Evolutionary conservation across 2,888 invertebrate genomes (phyloP), one percentile per base, ranked within the genome.

Genomic region (Tachina fera): DNA sequence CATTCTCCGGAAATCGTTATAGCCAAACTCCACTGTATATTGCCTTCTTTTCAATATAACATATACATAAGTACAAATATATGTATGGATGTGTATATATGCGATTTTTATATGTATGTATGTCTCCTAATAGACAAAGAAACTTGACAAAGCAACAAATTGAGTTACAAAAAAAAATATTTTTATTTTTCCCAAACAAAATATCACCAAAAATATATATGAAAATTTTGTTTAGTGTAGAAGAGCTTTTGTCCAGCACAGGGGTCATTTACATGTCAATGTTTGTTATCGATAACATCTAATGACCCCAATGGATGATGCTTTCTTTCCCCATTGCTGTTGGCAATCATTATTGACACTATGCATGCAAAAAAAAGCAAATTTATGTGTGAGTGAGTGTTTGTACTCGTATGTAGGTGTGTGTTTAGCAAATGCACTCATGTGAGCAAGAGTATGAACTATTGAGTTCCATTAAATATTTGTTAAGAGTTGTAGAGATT

Each of bases 391-490:
- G n/a, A n/a, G n/a, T n/a, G n/a, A n/a, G n/a, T n/a, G 13, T 14
- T 31, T 58, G 56, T 56, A 13, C 13, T 10, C 11, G 16, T 63
- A 9, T 51, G n/a, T 51, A 16, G n/a, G 51, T 43, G 9, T 77
- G 9, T 53, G 45, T 16, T 45, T 31, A 60, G 61, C 78, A 78
- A 63, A 61, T 63, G 70, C 43, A 63, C 31, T 31, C 60, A 49
- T 51, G 9, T 2, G 19, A 13, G 14, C 43, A 43, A n/a, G 13
- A 49, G 31, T 16, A 19, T 16, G 16, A 70, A 61, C 51, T 81
- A 53, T 77, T 53, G 71, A 60, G n/a, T 72, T 78, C 78, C 65
- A 78, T 78, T 78, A 67, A 83, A 83, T 83, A 83, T 83, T 83
- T 77, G 60, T 13, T 47, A 60, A 77, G 51, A 47, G 61, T n/a